Evolutionary conservation across 2,888 invertebrate genomes (phyloP), one percentile per base, ranked within the genome.

Genomic region (Meteorus colon): DNA sequence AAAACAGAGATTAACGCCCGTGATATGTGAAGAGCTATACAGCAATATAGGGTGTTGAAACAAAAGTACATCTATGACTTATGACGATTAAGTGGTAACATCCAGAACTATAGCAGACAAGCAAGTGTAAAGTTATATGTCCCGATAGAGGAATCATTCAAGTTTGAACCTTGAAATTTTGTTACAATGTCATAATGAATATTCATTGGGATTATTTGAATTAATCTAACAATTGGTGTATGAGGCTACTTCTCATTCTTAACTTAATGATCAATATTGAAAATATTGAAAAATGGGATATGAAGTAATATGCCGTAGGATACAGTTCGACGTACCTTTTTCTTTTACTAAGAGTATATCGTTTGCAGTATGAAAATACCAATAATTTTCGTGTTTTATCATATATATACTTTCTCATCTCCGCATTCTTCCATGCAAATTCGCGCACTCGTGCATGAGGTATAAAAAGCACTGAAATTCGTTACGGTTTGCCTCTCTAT

Each of bases 1-100:
- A 62, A 72, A 72, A 72, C 48, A 24, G 31, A 72, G 72, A 72
- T 72, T 72, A 72, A 72, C 63, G 45, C 24, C 45, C 8, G 6
- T 45, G 55, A 55, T 48, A 67, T 41, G 41, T 48, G 12, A 8
- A 51, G 55, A 55, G 55, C 31, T 69, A 55, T 69, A n/a, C 2
- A 24, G 24, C 24, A 41, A 24, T n/a, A 16, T 19, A 27, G 29
- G 16, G 37, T 55, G 34, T 70, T 60, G 37, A 59, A 41, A 41
- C 14, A 0, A 16, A 41, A 45, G 45, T 14, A 1, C 16, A 59
- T 27, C 55, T 60, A 19, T 24, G 34, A 31, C 4, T 55, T 34
- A 68, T 48, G 8, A 55, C n/a, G 6, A 55, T 55, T 41, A 41
- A 55, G 55, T 55, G 24, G 55, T 55, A n/a, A 55, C 19, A 19